A percentile compares a stretch with the other conserved stretches of the same genome.
Evolutionary conservation across 2,888 invertebrate species (phyloP).

Genomic region (Argyresthia goedartella): DNA sequence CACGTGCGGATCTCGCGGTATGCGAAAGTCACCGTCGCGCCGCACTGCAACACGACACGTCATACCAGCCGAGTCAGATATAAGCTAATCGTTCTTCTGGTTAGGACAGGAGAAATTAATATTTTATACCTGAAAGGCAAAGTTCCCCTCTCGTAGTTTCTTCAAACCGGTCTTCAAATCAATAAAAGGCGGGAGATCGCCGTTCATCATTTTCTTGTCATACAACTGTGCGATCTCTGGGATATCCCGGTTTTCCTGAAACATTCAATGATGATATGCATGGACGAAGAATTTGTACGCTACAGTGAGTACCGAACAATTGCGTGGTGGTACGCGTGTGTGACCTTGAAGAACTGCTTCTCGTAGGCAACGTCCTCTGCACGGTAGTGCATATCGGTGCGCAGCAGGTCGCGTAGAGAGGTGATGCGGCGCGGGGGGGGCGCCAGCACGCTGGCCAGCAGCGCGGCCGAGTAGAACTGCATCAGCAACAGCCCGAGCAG

Average conservation of each 20-base stretch:
- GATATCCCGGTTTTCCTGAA: background rate
- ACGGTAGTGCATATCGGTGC: background rate
- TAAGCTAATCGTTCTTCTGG: background rate
- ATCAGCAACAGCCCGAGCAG: slow-evolving; percentile 1
- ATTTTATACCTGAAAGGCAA: slow-evolving; percentile 1
- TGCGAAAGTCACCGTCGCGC: background rate
- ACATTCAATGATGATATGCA: background rate
- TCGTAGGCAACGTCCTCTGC: slow-evolving; percentile 1
- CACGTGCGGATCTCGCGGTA: background rate
- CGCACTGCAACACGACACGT: background rate
- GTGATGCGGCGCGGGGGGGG: slow-evolving; percentile 10
- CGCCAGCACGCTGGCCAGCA: slow-evolving; percentile 29
- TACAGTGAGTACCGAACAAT: background rate
- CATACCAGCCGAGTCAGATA: too few species aligned
- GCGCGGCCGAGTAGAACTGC: slow-evolving; percentile 25
- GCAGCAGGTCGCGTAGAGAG: slow-evolving; percentile 1
- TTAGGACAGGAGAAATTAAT: background rate
- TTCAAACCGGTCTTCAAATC: background rate
- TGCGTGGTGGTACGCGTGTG: background rate
- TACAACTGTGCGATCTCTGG: slow-evolving; percentile 1
- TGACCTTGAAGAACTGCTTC: background rate
- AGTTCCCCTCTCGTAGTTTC: background rate
- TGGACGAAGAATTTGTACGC: background rate
- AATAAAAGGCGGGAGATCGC: background rate
- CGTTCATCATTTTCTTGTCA: background rate